A percentile compares a stretch with the other conserved stretches of the same genome.
These are phyloP conservation scores for Cyprinodon brontotheroides DNA, from an alignment of 2,113 vertebrate species.

Conservation along the genomic window DNA sequence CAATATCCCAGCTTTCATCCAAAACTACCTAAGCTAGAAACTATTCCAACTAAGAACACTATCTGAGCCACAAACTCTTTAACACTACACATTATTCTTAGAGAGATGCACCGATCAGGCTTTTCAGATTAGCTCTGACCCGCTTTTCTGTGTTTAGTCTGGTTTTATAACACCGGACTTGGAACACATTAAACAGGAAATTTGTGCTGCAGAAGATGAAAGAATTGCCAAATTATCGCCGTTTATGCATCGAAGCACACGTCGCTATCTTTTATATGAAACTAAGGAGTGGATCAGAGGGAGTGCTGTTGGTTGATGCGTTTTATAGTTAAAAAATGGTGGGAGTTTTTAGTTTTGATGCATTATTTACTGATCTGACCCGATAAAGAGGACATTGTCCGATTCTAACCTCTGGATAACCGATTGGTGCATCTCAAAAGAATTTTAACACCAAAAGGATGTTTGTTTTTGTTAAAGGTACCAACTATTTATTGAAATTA, in stretches of 20 bases:
- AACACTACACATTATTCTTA: constrained; percentile 27
- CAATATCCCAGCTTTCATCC: constrained; percentile 34
- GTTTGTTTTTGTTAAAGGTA: constrained; percentile 2
- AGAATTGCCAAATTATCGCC: background rate
- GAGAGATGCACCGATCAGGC: background rate
- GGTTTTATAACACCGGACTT: background rate
- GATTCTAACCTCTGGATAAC: background rate
- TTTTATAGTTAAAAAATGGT: background rate
- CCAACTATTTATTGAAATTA: constrained; percentile 58
- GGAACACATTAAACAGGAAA: background rate
- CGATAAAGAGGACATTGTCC: background rate
- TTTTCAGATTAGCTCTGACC: background rate
- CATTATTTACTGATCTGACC: background rate
- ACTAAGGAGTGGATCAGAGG: background rate
- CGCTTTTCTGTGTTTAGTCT: background rate
- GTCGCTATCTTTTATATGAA: constrained; percentile 16
- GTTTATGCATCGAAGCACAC: background rate
- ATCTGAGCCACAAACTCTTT: background rate
- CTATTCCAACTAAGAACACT: constrained; percentile 2
- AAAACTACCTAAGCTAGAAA: constrained; percentile 23
- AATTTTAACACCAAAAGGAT: background rate
- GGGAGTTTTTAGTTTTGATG: background rate
- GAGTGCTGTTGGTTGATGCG: background rate
- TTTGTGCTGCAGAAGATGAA: background rate
- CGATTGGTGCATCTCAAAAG: background rate